phyloP scores from a whole-genome alignment of 1,140 invertebrate genomes.

The Drosophila punjabiensis region DNA sequence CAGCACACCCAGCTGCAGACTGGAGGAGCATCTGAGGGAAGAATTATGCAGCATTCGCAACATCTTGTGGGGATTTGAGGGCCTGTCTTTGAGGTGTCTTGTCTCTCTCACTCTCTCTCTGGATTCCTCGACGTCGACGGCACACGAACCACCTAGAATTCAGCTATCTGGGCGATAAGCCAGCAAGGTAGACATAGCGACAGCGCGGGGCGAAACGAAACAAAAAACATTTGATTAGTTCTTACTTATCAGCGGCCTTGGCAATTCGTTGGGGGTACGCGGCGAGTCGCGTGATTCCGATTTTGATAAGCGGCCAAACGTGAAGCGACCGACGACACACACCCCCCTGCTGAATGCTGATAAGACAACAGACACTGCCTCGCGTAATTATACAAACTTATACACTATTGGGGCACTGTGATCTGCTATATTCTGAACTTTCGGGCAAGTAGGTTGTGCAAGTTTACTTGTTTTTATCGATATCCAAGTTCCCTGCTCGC shows the following conservation, averaged over 20 bases:
- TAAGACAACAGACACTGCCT: constrained; percentile 32
- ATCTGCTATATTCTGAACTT: constrained; percentile 18
- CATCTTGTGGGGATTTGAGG: constrained; percentile 54
- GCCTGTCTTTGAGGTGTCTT: constrained; percentile 43
- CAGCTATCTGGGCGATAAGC: constrained; percentile 30
- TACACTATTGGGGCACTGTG: constrained; percentile 13
- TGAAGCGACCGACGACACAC: constrained; percentile 64
- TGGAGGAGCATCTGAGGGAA: constrained; percentile 30
- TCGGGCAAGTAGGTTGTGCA: constrained; percentile 37
- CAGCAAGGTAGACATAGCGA: constrained; percentile 21
- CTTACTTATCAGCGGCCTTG: constrained; percentile 71
- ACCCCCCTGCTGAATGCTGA: constrained; percentile 22
- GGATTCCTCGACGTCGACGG: constrained; percentile 11
- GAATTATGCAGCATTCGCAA: constrained; percentile 57
- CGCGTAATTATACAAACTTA: constrained; percentile 25
- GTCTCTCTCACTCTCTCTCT: neutral
- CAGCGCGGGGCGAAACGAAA: constrained; percentile 23
- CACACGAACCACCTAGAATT: constrained; percentile 40
- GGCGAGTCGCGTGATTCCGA: constrained; percentile 68
- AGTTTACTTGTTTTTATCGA: constrained; percentile 53
- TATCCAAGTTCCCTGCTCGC: constrained; percentile 37
- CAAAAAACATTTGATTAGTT: constrained; percentile 54
- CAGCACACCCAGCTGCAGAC: constrained; percentile 31
- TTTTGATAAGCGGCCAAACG: constrained; percentile 78
- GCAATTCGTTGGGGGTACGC: constrained; percentile 57